Conservation (phyloP, 2,113 vertebrate species). For the Amia ocellicauda region DNA sequence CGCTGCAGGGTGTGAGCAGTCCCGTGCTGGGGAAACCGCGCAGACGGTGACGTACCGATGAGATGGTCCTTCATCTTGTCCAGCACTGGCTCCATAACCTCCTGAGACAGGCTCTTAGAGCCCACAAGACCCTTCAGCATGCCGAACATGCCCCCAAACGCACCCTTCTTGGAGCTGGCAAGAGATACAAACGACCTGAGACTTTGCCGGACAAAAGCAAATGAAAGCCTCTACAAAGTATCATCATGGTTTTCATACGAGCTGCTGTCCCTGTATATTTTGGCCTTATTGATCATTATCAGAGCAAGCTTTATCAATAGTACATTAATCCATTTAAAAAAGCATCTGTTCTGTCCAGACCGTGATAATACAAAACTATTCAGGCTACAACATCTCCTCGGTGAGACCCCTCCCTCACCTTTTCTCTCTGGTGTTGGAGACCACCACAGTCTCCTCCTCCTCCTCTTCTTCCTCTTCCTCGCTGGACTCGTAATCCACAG, state of each 20-base stretch:
- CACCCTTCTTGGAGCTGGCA: conserved; percentile 73
- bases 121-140: conserved; percentile 96
- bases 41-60: conserved; percentile 64
- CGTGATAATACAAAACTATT: rapidly evolving
- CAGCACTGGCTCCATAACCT: conserved; percentile 90
- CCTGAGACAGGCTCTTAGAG: conserved; percentile 83
- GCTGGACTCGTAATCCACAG: conserved; percentile 86
- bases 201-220: too few species aligned
- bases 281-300: too few species aligned
- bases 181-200: background rate
- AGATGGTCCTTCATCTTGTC: conserved; percentile 98
- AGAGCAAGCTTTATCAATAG: too few species aligned
- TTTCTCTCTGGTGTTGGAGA: conserved; percentile 61
- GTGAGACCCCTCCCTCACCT: conserved; percentile 37
- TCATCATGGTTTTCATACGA: too few species aligned
- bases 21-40: too few species aligned
- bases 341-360: too few species aligned
- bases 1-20: too few species aligned
- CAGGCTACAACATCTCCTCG: too few species aligned
- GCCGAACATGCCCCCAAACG: conserved; percentile 92
- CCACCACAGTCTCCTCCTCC: conserved; percentile 54
- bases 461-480: conserved; percentile 67
- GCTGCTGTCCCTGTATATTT: too few species aligned
- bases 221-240: too few species aligned
- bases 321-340: too few species aligned